A percentile compares a stretch with the other conserved stretches of the same genome.
Conservation (phyloP, 2,888 invertebrate species). For the Baronia brevicornis region DNA sequence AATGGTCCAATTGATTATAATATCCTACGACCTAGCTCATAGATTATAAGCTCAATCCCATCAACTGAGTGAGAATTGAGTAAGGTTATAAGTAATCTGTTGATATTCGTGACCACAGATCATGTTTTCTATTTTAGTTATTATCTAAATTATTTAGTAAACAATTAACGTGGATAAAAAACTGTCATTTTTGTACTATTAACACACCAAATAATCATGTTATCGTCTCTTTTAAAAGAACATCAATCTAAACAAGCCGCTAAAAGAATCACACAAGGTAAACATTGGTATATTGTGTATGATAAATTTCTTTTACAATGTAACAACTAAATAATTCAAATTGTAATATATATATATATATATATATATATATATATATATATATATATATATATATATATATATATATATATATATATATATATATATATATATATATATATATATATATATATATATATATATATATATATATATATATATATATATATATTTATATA, state of each 20-base stretch:
- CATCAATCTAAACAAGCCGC: slow-evolving; percentile 87
- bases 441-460: neutral
- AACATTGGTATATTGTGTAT: neutral
- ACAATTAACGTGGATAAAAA: too few relatives aligned
- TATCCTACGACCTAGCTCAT: too few relatives aligned
- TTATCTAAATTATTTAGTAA: too few relatives aligned
- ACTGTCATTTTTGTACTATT: too few relatives aligned
- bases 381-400: neutral
- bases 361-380: neutral
- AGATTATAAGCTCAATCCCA: too few relatives aligned
- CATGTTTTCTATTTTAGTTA: too few relatives aligned
- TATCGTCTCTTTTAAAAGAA: slow-evolving; percentile 90
- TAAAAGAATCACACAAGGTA: slow-evolving; percentile 89
- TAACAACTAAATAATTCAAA: too few relatives aligned
- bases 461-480: neutral
- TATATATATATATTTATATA: slow-evolving; percentile 1
- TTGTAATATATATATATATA: neutral
- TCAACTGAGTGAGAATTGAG: too few relatives aligned
- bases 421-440: neutral
- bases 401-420: neutral
- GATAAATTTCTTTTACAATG: neutral
- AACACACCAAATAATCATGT: too few relatives aligned
- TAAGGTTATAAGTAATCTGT: too few relatives aligned
- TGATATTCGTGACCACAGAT: too few relatives aligned
- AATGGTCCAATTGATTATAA: too few relatives aligned